These are phyloP conservation scores for Lochmaea crataegi DNA, from an alignment of 2,888 invertebrate genomes.

Conservation along the genomic window DNA sequence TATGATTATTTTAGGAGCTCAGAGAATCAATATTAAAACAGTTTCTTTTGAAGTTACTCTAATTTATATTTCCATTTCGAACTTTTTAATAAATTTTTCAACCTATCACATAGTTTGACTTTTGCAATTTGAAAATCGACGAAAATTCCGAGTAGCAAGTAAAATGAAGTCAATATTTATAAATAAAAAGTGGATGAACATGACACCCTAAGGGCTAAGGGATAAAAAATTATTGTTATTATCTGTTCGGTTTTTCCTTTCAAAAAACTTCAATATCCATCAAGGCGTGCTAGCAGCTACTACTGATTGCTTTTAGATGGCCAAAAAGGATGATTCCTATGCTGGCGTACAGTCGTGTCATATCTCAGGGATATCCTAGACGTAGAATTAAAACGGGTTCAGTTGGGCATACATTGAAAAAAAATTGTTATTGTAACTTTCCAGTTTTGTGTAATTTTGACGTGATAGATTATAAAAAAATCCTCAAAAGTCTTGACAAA, in stretches of 20 bases:
- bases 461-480: too few species aligned
- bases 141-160: background rate
- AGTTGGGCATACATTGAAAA: background rate
- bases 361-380: background rate
- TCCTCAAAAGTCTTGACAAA: too few species aligned
- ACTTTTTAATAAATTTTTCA: too few species aligned
- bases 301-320: constrained; percentile 35
- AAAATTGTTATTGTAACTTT: too few species aligned
- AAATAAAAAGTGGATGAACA: background rate
- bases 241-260: constrained; percentile 27
- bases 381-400: background rate
- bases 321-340: constrained; percentile 36
- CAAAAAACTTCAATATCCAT: constrained; percentile 22
- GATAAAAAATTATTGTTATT: constrained; percentile 26
- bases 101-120: background rate
- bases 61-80: background rate
- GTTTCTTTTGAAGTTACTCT: too few species aligned
- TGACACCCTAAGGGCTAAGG: constrained; percentile 10
- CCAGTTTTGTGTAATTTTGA: too few species aligned
- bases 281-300: constrained; percentile 28
- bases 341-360: constrained; percentile 16
- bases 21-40: too few species aligned
- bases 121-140: background rate
- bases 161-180: constrained; percentile 19
- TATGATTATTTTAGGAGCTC: too few species aligned